Percentiles rank a stretch among this genome's conserved stretches.
These are phyloP conservation scores for Eurytoma adleriae DNA, from an alignment of 2,888 invertebrate species.

Conservation along the genomic window DNA sequence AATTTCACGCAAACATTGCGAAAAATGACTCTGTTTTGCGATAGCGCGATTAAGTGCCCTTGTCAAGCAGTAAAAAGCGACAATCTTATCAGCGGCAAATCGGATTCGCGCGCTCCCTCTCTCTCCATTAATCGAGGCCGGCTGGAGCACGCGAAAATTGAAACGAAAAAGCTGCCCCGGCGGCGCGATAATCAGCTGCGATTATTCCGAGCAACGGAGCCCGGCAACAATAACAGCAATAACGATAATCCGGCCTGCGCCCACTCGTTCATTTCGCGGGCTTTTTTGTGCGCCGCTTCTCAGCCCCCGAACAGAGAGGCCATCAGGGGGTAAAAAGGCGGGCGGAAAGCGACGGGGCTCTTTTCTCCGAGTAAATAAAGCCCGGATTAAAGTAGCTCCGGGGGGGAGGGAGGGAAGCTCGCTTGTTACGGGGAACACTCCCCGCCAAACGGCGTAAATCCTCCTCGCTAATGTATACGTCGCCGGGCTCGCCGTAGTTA, in stretches of 20 bases:
- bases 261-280: slow-evolving; percentile 12
- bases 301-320: not conserved
- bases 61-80: too few species aligned
- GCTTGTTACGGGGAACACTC: slow-evolving; percentile 14
- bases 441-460: slow-evolving; percentile 28
- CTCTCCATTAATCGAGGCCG: too few species aligned
- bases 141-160: too few species aligned
- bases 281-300: not conserved
- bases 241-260: not conserved
- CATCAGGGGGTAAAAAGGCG: not conserved
- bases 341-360: not conserved
- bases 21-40: too few species aligned
- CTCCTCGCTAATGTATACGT: slow-evolving; percentile 17
- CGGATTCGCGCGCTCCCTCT: too few species aligned
- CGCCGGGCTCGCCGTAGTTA: too few species aligned
- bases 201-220: too few species aligned
- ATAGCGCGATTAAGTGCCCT: too few species aligned
- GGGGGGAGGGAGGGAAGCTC: not conserved
- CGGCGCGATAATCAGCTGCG: too few species aligned
- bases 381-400: slow-evolving; percentile 2
- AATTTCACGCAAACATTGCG: too few species aligned
- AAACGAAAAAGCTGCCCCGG: too few species aligned
- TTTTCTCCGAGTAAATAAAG: slow-evolving; percentile 6
- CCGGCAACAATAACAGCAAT: not conserved
- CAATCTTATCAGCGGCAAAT: too few species aligned